Evolutionary conservation across 2,797 vertebrate species (phyloP).

Genomic region (Gymnothorax reevesii): DNA sequence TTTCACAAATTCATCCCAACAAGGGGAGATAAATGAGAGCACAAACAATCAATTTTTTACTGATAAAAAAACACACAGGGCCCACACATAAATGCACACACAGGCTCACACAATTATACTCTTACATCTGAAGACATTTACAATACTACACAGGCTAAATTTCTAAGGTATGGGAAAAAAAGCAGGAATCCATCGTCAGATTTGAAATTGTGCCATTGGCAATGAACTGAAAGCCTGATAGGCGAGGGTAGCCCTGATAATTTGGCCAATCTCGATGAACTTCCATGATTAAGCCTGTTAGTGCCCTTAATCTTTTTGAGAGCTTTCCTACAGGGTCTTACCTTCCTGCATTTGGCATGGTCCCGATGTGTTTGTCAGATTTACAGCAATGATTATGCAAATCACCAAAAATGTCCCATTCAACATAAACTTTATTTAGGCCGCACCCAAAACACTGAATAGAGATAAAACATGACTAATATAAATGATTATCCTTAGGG

Average conservation of each 20-base stretch:
- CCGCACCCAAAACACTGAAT: constrained; percentile 66
- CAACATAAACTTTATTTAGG: constrained; percentile 68
- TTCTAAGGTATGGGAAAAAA: background rate
- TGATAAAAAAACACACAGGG: background rate
- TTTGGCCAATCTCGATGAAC: constrained; percentile 54
- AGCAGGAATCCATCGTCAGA: background rate
- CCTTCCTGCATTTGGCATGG: constrained; percentile 75
- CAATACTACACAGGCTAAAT: background rate
- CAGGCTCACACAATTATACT: background rate
- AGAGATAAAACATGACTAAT: constrained; percentile 58
- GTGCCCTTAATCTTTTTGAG: constrained; percentile 53
- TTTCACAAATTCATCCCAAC: background rate
- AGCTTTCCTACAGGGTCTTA: constrained; percentile 64
- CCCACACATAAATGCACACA: background rate
- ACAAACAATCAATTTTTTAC: background rate
- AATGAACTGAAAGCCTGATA: constrained; percentile 19
- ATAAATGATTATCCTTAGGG: constrained; percentile 41
- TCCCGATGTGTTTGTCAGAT: constrained; percentile 60
- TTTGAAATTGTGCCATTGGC: constrained; percentile 1
- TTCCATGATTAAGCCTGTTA: constrained; percentile 57
- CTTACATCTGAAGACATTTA: background rate
- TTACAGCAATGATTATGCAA: constrained; percentile 79
- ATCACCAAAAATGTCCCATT: constrained; percentile 72
- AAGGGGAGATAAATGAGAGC: background rate
- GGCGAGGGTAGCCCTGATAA: constrained; percentile 43